Evolutionary conservation across 1,140 invertebrate genomes (phyloP).

Genomic region (Schlechtendalia chinensis): DNA sequence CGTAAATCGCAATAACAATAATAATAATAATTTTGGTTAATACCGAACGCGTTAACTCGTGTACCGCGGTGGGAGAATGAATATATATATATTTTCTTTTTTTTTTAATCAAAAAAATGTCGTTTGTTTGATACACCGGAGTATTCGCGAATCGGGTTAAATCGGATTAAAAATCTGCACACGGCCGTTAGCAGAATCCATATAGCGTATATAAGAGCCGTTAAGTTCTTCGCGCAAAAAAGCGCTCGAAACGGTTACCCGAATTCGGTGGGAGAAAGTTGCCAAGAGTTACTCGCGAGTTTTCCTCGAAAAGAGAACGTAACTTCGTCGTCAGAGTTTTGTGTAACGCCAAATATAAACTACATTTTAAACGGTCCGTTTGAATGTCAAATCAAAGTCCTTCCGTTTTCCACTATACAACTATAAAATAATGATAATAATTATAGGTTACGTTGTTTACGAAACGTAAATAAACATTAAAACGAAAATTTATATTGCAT

Average conservation of each 20-base stretch:
- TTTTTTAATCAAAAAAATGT: no score
- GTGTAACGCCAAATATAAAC: background rate
- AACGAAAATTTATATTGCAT: no score
- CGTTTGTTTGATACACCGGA: no score
- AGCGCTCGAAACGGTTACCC: background rate
- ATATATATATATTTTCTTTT: no score
- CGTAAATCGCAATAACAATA: no score
- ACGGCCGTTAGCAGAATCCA: background rate
- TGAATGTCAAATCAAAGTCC: background rate
- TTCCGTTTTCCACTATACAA: no score
- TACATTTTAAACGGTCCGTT: background rate
- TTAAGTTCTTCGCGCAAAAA: background rate
- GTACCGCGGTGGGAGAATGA: no score
- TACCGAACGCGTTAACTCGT: no score
- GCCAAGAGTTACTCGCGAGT: background rate
- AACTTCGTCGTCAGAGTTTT: background rate
- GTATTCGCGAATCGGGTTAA: background rate
- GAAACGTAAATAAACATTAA: background rate
- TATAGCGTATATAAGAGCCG: background rate
- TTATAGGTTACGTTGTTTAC: no score
- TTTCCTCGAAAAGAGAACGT: conserved; percentile 14
- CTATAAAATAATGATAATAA: no score
- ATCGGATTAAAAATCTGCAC: no score
- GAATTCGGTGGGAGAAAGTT: conserved; percentile 1
- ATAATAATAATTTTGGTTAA: no score